These are phyloP conservation scores for Thymallus thymallus DNA, from an alignment of 2,113 vertebrate genomes.

Conservation along the genomic window DNA sequence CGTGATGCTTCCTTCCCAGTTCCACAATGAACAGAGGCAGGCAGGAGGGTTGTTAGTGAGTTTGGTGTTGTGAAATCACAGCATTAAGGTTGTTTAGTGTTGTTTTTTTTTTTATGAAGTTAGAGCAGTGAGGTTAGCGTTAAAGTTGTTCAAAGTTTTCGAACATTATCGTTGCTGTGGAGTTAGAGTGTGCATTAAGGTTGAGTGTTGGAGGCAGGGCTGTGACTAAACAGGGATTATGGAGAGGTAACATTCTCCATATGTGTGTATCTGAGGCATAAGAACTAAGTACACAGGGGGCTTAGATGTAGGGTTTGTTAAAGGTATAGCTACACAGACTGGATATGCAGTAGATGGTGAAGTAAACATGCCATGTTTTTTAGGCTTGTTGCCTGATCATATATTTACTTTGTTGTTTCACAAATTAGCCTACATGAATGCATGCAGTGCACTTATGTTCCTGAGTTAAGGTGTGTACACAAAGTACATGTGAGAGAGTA, in stretches of 20 bases:
- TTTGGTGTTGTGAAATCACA: slow-evolving; percentile 31
- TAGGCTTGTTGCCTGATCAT: background rate
- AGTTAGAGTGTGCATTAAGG: no score
- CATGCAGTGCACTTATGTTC: background rate
- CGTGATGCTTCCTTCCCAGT: slow-evolving; percentile 44
- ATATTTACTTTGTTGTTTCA: background rate
- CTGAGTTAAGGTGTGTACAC: slow-evolving; percentile 14
- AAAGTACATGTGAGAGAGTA: background rate
- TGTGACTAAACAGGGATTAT: no score
- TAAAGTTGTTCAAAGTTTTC: background rate
- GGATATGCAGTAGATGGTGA: background rate
- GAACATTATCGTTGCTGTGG: no score
- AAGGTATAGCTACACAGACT: no score
- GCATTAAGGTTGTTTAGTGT: slow-evolving; percentile 21
- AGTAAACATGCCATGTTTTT: background rate
- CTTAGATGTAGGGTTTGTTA: no score
- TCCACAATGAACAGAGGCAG: slow-evolving; percentile 61
- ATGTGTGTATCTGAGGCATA: no score
- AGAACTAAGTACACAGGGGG: no score
- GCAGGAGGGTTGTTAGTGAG: slow-evolving; percentile 40
- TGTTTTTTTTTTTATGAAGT: slow-evolving; percentile 37
- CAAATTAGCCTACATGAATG: background rate
- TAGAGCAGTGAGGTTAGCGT: background rate
- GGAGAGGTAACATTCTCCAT: no score
- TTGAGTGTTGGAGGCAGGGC: no score